Conservation (phyloP, 2,113 vertebrate genomes). For the Acrocephalus arundinaceus region DNA sequence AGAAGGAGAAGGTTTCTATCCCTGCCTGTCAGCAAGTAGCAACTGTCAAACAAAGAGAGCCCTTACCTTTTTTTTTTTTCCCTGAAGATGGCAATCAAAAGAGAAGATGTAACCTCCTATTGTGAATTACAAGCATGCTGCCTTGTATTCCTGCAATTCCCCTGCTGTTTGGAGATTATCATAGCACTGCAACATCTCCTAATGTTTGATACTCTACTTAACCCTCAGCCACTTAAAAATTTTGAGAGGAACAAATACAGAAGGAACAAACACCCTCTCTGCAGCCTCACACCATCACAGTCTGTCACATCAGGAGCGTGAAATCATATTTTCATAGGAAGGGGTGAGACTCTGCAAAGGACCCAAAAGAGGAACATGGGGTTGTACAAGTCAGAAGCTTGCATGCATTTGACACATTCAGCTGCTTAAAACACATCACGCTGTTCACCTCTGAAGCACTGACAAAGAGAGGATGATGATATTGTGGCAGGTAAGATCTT, state of each 20-base stretch:
- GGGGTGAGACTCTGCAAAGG: not conserved
- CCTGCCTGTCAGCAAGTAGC: not conserved
- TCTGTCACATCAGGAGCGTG: not conserved
- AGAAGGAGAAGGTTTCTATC: not conserved
- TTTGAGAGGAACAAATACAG: not conserved
- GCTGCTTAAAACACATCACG: not conserved
- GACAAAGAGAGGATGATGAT: not conserved
- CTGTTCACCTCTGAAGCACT: not conserved
- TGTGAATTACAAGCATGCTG: slow-evolving; percentile 9
- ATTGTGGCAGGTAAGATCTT: not conserved
- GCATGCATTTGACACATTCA: not conserved
- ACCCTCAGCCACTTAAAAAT: not conserved
- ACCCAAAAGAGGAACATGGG: not conserved
- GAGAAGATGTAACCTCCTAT: not conserved
- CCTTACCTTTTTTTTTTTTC: not conserved
- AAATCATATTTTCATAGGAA: not conserved
- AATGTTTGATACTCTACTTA: slow-evolving; percentile 32
- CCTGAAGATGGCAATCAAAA: not conserved
- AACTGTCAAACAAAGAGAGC: not conserved
- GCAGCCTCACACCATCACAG: not conserved
- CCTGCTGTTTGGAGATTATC: not conserved
- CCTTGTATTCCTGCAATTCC: not conserved
- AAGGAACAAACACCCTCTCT: not conserved
- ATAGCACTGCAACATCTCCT: not conserved
- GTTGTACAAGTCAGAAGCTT: accelerated